A percentile compares a stretch with the other conserved stretches of the same genome.
These are phyloP conservation scores for Melipona bicolor DNA, from an alignment of 2,888 invertebrate genomes.

Conservation along the genomic window DNA sequence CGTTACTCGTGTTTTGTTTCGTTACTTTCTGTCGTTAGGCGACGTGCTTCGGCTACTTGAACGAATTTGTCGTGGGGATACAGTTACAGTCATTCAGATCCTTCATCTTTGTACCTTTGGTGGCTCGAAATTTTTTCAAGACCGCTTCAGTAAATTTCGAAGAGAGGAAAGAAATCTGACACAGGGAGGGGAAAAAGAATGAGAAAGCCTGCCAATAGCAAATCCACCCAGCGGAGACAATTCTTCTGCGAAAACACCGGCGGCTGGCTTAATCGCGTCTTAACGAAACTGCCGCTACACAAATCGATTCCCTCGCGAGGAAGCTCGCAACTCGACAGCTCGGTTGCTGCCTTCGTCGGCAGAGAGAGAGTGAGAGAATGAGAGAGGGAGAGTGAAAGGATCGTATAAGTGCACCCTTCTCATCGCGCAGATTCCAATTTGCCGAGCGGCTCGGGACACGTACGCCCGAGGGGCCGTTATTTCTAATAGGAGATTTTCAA, in stretches of 20 bases:
- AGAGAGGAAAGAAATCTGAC: too few relatives aligned
- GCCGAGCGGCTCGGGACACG: slow-evolving; percentile 70
- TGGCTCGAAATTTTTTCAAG: too few relatives aligned
- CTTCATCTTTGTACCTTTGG: too few relatives aligned
- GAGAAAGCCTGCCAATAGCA: too few relatives aligned
- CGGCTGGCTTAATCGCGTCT: slow-evolving; percentile 41
- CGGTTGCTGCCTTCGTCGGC: too few relatives aligned
- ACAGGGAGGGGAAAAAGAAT: neutral
- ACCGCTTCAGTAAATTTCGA: too few relatives aligned
- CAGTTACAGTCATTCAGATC: too few relatives aligned
- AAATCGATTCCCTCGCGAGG: slow-evolving; percentile 51
- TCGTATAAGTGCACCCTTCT: slow-evolving; percentile 46
- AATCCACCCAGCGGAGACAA: neutral
- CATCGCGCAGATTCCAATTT: slow-evolving; percentile 72
- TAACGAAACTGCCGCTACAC: slow-evolving; percentile 47
- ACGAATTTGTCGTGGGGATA: slow-evolving; percentile 10
- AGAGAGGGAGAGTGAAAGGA: too few relatives aligned
- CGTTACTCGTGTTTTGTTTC: slow-evolving; percentile 61
- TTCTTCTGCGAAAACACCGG: slow-evolving; percentile 4
- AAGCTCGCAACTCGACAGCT: neutral
- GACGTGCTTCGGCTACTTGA: slow-evolving; percentile 33
- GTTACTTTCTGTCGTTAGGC: slow-evolving; percentile 53
- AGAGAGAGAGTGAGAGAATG: too few relatives aligned
- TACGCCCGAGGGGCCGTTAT: slow-evolving; percentile 78
- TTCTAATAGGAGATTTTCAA: slow-evolving; percentile 83